Base-by-base conservation (phyloP, 2,888 invertebrate genomes). In the Coelopa pilipes region DNA sequence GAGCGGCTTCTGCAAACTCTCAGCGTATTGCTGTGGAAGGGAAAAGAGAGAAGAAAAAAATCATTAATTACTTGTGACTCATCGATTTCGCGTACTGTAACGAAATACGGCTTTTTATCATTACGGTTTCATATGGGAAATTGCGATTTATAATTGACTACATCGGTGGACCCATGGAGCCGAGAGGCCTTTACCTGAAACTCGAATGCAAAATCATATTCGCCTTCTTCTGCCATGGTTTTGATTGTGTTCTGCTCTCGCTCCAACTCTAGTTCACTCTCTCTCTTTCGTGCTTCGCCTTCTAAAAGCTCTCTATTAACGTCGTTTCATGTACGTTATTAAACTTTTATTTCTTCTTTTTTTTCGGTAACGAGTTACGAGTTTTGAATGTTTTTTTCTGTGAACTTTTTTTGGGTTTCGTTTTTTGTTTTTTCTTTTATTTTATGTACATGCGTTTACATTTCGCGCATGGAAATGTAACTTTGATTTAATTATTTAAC, bases 161-260 rank as follows among this genome's bases (percentile, higher is more conserved):
- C 3, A n/a, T 1, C 13, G 1, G 13, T 21, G 67, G n/a, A n/a
- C 34, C 34, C 34, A 34, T 7, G 7, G 34, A 34, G 34, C 2
- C 47, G n/a, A n/a, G 7, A 10, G 45, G n/a, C 13, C 89, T 90
- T 86, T 88, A 92, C 91, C 91, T 90, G 89, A 88, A 91, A 91
- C 88, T 92, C 92, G 87, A 90, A 92, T 78, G 90, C 89, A 88
- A 92, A 92, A 87, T 91, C 90, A 88, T 91, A 91, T 82, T 91
- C 90, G 86, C 90, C 89, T 79, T 84, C 82, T 79, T 85, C 85
- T 79, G 83, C 80, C 83, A 83, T 84, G 59, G 55, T 63, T 57
- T 59, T 34, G 57, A 68, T 34, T 34, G 34, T 34, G 7, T 34
- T 34, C 7, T 34, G 34, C 34, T 34, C 34, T 34, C 34, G 34